Evolutionary conservation across 2,113 vertebrate genomes (phyloP).

Genomic region (Neodon shergylaensis): DNA sequence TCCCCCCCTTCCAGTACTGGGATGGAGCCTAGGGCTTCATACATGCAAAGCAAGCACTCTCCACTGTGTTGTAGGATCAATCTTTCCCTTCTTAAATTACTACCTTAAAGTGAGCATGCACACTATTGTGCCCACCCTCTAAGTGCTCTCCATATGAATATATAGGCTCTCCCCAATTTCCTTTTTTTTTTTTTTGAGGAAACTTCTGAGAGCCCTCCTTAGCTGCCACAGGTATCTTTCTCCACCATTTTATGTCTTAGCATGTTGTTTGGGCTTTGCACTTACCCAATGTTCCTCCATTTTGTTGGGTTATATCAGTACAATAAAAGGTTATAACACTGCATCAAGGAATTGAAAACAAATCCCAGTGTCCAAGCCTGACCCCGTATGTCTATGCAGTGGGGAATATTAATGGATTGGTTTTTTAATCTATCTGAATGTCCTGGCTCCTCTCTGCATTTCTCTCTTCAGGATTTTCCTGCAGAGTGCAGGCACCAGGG

Average conservation of each 20-base stretch:
- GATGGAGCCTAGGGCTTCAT: background rate
- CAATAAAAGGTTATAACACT: background rate
- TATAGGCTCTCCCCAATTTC: background rate
- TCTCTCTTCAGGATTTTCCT: background rate
- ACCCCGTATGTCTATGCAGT: background rate
- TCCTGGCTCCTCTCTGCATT: slow-evolving; percentile 15
- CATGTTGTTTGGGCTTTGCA: background rate
- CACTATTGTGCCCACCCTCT: background rate
- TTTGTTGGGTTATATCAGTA: background rate
- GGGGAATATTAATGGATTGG: background rate
- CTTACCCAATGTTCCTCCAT: background rate
- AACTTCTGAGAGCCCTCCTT: background rate
- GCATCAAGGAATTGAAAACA: background rate
- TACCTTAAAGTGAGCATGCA: background rate
- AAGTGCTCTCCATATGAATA: background rate
- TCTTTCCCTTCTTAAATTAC: background rate
- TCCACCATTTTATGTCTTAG: background rate
- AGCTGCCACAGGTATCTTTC: background rate
- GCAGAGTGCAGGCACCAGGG: background rate
- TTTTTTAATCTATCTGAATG: background rate
- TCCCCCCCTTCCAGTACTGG: too few species aligned
- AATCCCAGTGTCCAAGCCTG: background rate
- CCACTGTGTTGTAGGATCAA: too few species aligned
- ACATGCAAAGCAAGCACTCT: background rate
- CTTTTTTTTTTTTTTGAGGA: background rate